Evolutionary conservation across 2,113 vertebrate genomes (phyloP), one percentile per base, ranked within the genome.

Genomic region (Ellobius talpinus): DNA sequence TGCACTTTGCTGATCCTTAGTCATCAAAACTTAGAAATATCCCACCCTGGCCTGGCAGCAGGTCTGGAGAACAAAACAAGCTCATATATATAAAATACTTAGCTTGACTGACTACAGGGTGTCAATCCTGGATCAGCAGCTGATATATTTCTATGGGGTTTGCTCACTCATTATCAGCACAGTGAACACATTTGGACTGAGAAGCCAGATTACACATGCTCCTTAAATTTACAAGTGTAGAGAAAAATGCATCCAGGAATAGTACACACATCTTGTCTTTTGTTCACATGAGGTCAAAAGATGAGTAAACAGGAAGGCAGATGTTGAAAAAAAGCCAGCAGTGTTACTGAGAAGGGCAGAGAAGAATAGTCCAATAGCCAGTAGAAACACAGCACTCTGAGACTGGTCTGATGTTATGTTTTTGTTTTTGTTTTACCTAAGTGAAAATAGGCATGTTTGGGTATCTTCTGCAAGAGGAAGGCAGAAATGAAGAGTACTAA

Each of bases 211-310:
- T 10, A 66, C 19, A n/a, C 14, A 5, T 4, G 5, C 9, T 52
- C 78, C 36, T 19, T 58, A 39, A 23, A 7, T 17, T 21, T 36
- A 29, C 23, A 42, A 42, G 10, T 9, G 26, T 12, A 33, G 63
- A 55, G 68, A 58, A 14, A 23, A 10, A 6, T 42, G 21, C 31
- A 10, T 7, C 1, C 0, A 9, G 63, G 45, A 47, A 1, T 1
- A 11, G 17, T 17, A 4, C 6, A 13, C 0, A 2, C 1, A 0
- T 31, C 66, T 81, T 4, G 0, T 42, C 65, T 52, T n/a, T 50
- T 65, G 72, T 66, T 61, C 63, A 1, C 58, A 6, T 8, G 0
- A 17, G 33, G 33, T 61, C n/a, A 23, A 23, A 77, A 36, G 1
- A 24, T 1, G 1, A 68, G 36, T 16, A 58, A 31, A 47, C 23